Percentiles rank a stretch among this genome's conserved stretches.
Evolutionary conservation across 2,797 vertebrate genomes (phyloP).

Genomic region (Bradypodion pumilum): DNA sequence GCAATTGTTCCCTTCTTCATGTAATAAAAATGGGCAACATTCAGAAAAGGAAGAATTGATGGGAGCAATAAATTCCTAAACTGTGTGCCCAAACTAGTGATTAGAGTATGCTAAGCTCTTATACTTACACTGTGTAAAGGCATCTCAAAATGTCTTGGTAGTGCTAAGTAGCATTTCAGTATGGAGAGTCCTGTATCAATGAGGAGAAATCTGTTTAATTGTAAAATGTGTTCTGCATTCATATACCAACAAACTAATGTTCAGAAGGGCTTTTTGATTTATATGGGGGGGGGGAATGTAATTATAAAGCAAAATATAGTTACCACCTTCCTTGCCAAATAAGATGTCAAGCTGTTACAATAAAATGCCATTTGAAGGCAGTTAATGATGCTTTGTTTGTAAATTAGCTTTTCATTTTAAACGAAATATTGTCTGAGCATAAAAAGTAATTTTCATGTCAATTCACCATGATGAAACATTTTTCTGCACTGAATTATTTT

Average conservation of each 20-base stretch:
- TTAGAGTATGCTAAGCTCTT: background rate
- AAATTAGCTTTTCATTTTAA: background rate
- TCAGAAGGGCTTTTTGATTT: background rate
- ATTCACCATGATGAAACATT: background rate
- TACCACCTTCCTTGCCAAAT: background rate
- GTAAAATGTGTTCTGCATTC: background rate
- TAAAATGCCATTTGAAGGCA: background rate
- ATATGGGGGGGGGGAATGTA: background rate
- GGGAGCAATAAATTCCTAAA: background rate
- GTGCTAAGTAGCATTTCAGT: too few species aligned
- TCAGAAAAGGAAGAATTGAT: background rate
- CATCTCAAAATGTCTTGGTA: background rate
- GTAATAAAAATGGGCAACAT: background rate
- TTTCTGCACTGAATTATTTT: background rate
- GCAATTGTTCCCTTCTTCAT: too few species aligned
- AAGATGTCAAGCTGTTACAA: background rate
- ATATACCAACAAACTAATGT: fast-evolving
- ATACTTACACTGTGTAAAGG: background rate
- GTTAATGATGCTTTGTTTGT: background rate
- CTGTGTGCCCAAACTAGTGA: background rate
- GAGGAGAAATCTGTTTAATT: background rate
- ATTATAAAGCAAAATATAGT: constrained; percentile 6
- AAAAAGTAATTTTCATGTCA: constrained; percentile 26
- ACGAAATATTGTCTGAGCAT: background rate
- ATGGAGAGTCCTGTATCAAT: background rate